Evolutionary conservation across 2,113 vertebrate genomes (phyloP).

Genomic region (Phycodurus eques): DNA sequence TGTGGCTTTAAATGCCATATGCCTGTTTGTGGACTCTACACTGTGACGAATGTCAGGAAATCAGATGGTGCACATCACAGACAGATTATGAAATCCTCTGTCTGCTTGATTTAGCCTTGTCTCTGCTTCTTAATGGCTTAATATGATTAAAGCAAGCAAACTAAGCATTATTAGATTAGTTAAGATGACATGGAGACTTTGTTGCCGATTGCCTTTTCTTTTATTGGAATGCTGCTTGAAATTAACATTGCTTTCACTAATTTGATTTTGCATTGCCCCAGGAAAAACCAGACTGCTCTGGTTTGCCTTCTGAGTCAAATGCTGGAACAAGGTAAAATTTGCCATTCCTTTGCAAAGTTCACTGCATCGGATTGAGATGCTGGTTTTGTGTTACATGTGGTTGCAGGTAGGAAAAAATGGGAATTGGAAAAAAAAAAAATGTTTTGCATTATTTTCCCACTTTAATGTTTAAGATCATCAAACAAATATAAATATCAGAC

Average conservation of each 20-base stretch:
- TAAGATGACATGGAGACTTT: conserved; percentile 70
- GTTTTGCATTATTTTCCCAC: no score
- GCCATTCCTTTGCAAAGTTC: conserved; percentile 55
- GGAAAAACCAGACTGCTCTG: conserved; percentile 65
- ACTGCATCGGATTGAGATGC: conserved; percentile 45
- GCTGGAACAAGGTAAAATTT: conserved; percentile 45
- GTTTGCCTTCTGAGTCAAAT: conserved; percentile 56
- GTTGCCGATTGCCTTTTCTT: conserved; percentile 65
- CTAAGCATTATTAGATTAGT: conserved; percentile 71
- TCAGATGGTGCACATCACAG: conserved; percentile 63
- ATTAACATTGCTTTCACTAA: conserved; percentile 71
- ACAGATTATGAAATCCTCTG: conserved; percentile 69
- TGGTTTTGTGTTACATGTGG: conserved; percentile 19
- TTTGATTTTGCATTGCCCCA: conserved; percentile 65
- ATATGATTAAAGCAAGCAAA: conserved; percentile 76
- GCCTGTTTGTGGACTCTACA: conserved; percentile 23
- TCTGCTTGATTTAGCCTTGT: conserved; percentile 59
- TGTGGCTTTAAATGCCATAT: conserved; percentile 37
- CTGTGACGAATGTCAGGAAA: conserved; percentile 71
- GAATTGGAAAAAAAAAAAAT: background rate
- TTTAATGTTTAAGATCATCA: no score
- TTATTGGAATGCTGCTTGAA: conserved; percentile 75
- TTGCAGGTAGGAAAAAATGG: conserved; percentile 10
- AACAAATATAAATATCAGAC: no score
- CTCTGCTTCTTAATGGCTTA: conserved; percentile 62